phyloP scores from a whole-genome alignment of 2,113 vertebrate species.

The Antechinus flavipes region DNA sequence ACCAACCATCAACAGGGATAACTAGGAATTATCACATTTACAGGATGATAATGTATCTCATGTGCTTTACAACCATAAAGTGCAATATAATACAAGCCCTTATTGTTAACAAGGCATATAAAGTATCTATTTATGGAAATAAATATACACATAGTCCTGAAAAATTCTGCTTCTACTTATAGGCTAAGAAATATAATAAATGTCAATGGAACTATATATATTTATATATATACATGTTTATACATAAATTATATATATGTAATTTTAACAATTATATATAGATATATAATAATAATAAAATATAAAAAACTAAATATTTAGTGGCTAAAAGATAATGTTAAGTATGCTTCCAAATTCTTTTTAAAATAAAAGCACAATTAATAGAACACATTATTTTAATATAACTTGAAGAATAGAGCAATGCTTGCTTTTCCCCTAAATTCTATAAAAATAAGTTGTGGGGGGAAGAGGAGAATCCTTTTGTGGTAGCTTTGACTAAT shows the following conservation, averaged over 20 bases:
- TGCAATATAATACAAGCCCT: background rate
- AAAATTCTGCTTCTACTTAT: background rate
- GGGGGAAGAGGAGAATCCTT: background rate
- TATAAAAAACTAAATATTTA: background rate
- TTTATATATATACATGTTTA: too few relatives aligned
- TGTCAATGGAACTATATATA: background rate
- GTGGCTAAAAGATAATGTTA: conserved; percentile 11
- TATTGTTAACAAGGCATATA: background rate
- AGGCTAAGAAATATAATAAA: background rate
- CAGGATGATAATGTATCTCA: background rate
- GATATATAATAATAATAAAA: too few relatives aligned
- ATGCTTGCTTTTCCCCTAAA: conserved; percentile 1
- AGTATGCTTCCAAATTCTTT: conserved; percentile 41
- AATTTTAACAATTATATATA: too few relatives aligned
- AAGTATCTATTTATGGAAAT: background rate
- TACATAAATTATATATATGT: too few relatives aligned
- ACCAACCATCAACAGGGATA: background rate
- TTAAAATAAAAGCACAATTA: conserved; percentile 30
- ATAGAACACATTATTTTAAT: conserved; percentile 11
- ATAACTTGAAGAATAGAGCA: conserved; percentile 39
- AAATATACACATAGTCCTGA: background rate
- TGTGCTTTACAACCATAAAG: background rate
- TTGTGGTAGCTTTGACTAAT: background rate
- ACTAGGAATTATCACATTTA: background rate
- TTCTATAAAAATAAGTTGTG: background rate